Evolutionary conservation across 2,113 vertebrate species (phyloP).

Genomic region (Erythrocercus mccallii): DNA sequence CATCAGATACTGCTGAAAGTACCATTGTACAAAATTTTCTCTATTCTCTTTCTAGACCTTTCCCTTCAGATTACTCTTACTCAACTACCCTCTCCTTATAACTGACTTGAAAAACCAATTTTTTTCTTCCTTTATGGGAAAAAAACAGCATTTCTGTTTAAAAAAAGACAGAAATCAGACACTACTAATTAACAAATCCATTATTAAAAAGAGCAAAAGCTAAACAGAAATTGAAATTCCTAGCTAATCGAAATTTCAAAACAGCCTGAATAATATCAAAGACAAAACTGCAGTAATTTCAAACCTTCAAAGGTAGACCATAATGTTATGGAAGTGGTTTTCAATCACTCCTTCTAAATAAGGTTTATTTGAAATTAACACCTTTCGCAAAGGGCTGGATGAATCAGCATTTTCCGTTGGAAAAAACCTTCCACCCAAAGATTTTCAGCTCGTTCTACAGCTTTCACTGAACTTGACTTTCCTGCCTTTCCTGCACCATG

Average conservation of each 20-base stretch:
- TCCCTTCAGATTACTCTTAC: not conserved
- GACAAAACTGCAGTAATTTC: not conserved
- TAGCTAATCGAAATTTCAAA: not conserved
- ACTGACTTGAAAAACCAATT: not conserved
- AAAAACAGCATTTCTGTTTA: not conserved
- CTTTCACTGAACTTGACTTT: constrained; percentile 14
- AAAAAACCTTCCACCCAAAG: constrained; percentile 10
- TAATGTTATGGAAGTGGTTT: constrained; percentile 47
- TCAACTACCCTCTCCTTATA: not conserved
- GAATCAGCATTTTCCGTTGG: constrained; percentile 40
- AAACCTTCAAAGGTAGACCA: constrained; percentile 11
- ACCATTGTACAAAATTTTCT: not conserved
- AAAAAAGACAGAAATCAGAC: not conserved
- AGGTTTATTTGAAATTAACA: constrained; percentile 41
- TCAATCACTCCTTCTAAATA: constrained; percentile 24
- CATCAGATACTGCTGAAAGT: not conserved
- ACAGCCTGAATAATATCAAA: constrained; percentile 12
- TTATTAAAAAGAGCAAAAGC: not conserved
- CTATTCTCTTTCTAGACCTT: not conserved
- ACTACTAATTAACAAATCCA: not conserved
- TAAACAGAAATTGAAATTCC: not conserved
- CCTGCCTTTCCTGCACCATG: constrained; percentile 49
- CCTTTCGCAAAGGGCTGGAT: not conserved
- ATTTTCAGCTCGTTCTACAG: not conserved
- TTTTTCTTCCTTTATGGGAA: not conserved